Evolutionary conservation across 2,888 invertebrate genomes (phyloP).

Genomic region (Epinotia ramella): DNA sequence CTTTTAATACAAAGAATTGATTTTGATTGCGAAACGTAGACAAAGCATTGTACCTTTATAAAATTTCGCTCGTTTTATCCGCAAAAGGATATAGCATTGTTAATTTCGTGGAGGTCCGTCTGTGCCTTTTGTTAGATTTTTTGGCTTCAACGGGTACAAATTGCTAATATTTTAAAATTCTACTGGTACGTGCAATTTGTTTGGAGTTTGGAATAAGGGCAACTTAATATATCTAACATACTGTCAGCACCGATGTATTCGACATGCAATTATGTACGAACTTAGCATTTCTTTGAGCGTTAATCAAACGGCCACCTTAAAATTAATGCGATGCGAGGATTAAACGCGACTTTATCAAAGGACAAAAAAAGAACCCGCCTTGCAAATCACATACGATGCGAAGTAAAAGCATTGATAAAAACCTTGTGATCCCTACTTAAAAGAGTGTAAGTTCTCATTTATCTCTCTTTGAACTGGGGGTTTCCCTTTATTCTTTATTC

Average conservation of each 20-base stretch:
- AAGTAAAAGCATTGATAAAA: conserved; percentile 54
- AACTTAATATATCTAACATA: no score
- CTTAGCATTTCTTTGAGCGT: neutral
- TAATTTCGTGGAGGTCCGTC: conserved; percentile 42
- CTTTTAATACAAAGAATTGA: conserved; percentile 68
- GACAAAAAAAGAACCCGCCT: neutral
- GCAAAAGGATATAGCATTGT: conserved; percentile 44
- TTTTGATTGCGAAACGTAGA: conserved; percentile 65
- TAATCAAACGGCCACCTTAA: neutral
- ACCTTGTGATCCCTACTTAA: conserved; percentile 63
- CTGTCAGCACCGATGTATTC: no score
- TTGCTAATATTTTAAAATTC: conserved; percentile 20
- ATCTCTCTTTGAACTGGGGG: conserved; percentile 71
- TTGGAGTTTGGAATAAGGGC: no score
- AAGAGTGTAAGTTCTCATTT: conserved; percentile 65
- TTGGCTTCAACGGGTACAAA: conserved; percentile 10
- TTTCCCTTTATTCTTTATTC: conserved; percentile 64
- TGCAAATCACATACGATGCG: conserved; percentile 22
- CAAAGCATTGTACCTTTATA: conserved; percentile 64
- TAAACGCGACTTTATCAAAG: neutral
- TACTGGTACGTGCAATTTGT: neutral
- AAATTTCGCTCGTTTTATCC: conserved; percentile 57
- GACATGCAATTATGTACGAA: no score
- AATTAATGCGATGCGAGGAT: neutral
- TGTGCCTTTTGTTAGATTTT: conserved; percentile 36